Conservation (phyloP, 2,888 invertebrate genomes). For the Cecidostiba fungosa region DNA sequence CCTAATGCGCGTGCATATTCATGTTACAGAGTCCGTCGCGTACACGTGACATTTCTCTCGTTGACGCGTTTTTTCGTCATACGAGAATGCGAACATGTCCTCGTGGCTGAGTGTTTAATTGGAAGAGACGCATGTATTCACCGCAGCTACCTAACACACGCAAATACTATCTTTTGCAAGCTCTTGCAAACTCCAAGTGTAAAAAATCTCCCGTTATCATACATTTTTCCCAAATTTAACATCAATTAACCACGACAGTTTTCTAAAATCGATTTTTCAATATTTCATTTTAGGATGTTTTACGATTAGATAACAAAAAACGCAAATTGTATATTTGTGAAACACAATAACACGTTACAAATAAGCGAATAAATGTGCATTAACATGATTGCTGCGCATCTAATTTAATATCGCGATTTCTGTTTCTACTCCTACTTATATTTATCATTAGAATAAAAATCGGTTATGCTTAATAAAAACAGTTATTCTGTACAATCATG, state of each 20-base stretch:
- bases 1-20: slow-evolving; percentile 50
- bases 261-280: slow-evolving; percentile 25
- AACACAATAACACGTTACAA: slow-evolving; percentile 14
- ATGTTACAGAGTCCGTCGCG: slow-evolving; percentile 28
- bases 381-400: slow-evolving; percentile 19
- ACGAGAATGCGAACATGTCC: slow-evolving; percentile 51
- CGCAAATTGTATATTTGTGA: neutral
- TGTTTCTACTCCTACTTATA: neutral
- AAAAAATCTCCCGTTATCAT: slow-evolving; percentile 35
- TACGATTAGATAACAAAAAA: slow-evolving; percentile 9
- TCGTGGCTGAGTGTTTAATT: slow-evolving; percentile 50
- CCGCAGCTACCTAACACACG: slow-evolving; percentile 33
- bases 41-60: slow-evolving; percentile 55
- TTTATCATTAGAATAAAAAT: slow-evolving; percentile 52
- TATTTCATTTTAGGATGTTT: slow-evolving; percentile 14
- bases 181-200: slow-evolving; percentile 28
- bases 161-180: slow-evolving; percentile 39
- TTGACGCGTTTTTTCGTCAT: slow-evolving; percentile 57
- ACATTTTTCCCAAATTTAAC: slow-evolving; percentile 34
- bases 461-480: slow-evolving; percentile 46
- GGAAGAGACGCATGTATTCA: slow-evolving; percentile 54
- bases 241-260: slow-evolving; percentile 34
- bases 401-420: slow-evolving; percentile 1
- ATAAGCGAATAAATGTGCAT: neutral
- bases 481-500: slow-evolving; percentile 55